A percentile compares a stretch with the other conserved stretches of the same genome.
These are phyloP conservation scores for Zaprionus nigranus DNA, from an alignment of 1,140 invertebrate genomes.

Conservation along the genomic window DNA sequence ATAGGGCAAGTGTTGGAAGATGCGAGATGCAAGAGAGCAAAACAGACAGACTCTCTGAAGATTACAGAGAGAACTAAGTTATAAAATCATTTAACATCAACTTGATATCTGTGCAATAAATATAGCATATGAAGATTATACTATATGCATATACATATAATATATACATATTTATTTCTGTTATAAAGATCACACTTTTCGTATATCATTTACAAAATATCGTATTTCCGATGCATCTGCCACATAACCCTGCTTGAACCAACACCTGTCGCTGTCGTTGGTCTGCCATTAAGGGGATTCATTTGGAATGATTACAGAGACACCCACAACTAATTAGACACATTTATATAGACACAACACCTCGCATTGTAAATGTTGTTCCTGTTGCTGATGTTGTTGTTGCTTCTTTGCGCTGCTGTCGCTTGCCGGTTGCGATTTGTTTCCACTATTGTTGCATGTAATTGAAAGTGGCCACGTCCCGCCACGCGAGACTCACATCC, in stretches of 20 bases:
- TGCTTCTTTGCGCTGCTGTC: conserved; percentile 4
- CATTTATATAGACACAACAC: conserved; percentile 39
- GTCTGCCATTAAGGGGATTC: conserved; percentile 33
- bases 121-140: too few species aligned
- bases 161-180: too few species aligned
- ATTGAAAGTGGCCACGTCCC: conserved; percentile 51
- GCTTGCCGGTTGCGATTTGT: conserved; percentile 34
- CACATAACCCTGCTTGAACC: background rate
- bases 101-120: too few species aligned
- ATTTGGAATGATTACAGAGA: conserved; percentile 40
- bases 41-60: too few species aligned
- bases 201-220: too few species aligned
- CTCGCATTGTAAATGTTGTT: background rate
- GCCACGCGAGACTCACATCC: conserved; percentile 32
- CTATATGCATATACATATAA: too few species aligned
- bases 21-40: too few species aligned
- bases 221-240: background rate
- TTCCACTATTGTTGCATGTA: conserved; percentile 41
- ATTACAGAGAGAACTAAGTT: too few species aligned
- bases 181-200: too few species aligned
- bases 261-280: background rate
- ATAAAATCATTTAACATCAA: too few species aligned
- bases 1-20: too few species aligned
- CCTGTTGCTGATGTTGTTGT: background rate
- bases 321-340: conserved; percentile 42